Evolutionary conservation across 1,140 invertebrate genomes (phyloP).

Genomic region (Stegodyphus mimosarum): DNA sequence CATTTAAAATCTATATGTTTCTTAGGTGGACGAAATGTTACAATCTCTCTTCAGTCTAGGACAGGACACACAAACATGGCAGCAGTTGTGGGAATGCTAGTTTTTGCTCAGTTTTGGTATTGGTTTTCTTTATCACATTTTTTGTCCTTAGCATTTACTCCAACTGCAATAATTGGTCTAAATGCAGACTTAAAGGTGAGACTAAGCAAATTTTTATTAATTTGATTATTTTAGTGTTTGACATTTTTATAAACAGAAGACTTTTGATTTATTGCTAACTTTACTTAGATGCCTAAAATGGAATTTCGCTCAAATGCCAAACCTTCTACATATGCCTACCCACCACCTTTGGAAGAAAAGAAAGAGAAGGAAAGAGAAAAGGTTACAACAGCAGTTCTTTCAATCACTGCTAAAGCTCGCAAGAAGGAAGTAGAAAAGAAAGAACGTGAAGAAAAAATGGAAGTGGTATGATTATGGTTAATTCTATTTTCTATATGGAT

Average conservation of each 20-base stretch:
- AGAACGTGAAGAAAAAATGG: conserved; percentile 71
- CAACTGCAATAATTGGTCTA: conserved; percentile 93
- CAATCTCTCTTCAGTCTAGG: conserved; percentile 92
- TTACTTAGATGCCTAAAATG: conserved; percentile 88
- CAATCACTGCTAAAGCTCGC: conserved; percentile 90
- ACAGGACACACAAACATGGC: conserved; percentile 98
- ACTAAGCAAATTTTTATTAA: not conserved
- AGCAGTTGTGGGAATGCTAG: conserved; percentile 96
- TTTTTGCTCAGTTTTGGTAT: conserved; percentile 99
- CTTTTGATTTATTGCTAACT: not conserved
- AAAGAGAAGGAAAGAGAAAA: conserved; percentile 95
- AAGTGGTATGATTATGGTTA: conserved; percentile 61
- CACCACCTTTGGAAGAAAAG: conserved; percentile 96
- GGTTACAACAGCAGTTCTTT: conserved; percentile 93
- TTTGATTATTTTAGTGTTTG: not conserved
- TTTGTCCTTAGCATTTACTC: conserved; percentile 93
- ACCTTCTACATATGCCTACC: conserved; percentile 96
- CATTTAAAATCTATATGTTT: conserved; percentile 30
- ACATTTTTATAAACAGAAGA: not conserved
- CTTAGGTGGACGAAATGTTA: conserved; percentile 94
- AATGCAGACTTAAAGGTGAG: conserved; percentile 89
- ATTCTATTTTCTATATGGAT: not conserved
- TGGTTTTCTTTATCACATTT: conserved; percentile 99
- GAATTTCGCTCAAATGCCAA: conserved; percentile 93
- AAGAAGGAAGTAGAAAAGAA: conserved; percentile 76